These are phyloP conservation scores for Lithosia quadra DNA, from an alignment of 2,888 invertebrate genomes.

Conservation along the genomic window DNA sequence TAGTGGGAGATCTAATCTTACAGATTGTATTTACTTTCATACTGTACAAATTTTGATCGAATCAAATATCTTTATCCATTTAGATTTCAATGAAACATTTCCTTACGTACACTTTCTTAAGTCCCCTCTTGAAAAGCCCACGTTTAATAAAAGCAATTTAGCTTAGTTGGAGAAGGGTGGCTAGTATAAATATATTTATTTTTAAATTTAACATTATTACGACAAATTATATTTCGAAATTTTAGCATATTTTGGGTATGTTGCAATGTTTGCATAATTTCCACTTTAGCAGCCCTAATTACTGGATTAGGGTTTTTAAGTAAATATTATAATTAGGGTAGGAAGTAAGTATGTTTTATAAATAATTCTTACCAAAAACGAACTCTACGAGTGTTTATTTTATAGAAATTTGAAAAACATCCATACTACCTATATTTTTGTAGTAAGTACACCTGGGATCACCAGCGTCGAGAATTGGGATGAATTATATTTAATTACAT, in stretches of 20 bases:
- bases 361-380: too few relatives aligned
- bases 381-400: too few relatives aligned
- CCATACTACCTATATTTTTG: too few relatives aligned
- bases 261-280: too few relatives aligned
- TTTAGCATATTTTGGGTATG: neutral
- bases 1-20: conserved; percentile 30
- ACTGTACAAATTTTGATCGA: neutral
- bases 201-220: neutral
- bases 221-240: neutral
- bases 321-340: too few relatives aligned
- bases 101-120: neutral
- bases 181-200: neutral
- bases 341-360: too few relatives aligned
- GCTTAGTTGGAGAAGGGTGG: neutral
- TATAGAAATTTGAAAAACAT: too few relatives aligned
- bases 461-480: too few relatives aligned
- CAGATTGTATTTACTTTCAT: neutral
- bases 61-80: neutral
- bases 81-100: conserved; percentile 2
- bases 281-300: too few relatives aligned
- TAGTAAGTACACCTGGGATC: too few relatives aligned
- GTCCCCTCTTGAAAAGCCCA: neutral
- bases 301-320: too few relatives aligned
- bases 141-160: conserved; percentile 4
- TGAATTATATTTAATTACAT: too few relatives aligned